Evolutionary conservation across 2,888 invertebrate genomes (phyloP), one percentile per base, ranked within the genome.

Genomic region (Leptopilina syphax): DNA sequence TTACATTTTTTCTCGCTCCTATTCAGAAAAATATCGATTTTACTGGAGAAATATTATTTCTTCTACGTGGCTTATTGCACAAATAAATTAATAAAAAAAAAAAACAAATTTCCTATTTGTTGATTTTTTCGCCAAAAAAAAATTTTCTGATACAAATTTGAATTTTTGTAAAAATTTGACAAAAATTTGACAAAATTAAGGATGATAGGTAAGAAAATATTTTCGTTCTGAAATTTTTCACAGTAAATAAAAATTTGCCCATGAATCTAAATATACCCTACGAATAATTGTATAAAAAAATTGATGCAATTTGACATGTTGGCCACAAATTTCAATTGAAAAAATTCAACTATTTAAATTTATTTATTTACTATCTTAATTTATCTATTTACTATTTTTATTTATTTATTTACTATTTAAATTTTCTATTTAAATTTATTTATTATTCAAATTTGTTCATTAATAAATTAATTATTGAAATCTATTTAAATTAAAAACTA

Each of bases 251-350:
- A 54, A 13, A 70, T 13, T 13, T 73, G n/a, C 41, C 57, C 57
- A 34, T 73, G 4, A 41, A 34, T 7, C 34, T 57, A 73, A 60
- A 8, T 44, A 41, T n/a, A 5, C 54, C 57, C 57, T 57, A 44
- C 44, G 34, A 73, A 57, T 34, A n/a, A 10, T 41, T 10, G 13
- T 57, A 57, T 57, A 57, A 57, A 73, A 73, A 57, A n/a, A 57
- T 73, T 57, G 18, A 50, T 54, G n/a, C 7, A 34, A 73, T 57
- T 57, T 27, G 73, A 73, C 57, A 34, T 73, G 73, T 60, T 70
- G 73, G 73, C 73, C 73, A 73, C 73, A 73, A 73, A 73, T 73
- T 34, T 60, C 18, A n/a, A 34, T 34, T 34, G 3, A 8, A 34
- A 34, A 34, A 34, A 34, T 34, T 34, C 24, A 6, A 24, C 27